phyloP scores from a whole-genome alignment of 2,888 invertebrate species.

The Chaetogeoica ovagalla region DNA sequence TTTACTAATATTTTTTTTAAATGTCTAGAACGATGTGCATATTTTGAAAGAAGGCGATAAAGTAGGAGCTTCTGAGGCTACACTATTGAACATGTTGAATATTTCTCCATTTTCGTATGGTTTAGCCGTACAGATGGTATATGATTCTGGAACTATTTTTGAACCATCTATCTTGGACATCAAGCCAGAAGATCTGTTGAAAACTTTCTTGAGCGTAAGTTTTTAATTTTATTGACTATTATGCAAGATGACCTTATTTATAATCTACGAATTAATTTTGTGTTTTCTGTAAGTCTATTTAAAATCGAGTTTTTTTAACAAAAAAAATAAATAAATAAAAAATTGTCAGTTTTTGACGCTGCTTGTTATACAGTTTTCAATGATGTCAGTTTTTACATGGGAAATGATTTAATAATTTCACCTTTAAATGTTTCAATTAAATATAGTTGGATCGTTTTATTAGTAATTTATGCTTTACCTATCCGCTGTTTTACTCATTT shows the following conservation, averaged over 20 bases:
- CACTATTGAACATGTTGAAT: constrained; percentile 98
- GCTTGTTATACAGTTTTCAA: neutral
- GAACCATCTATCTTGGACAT: constrained; percentile 97
- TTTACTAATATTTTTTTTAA: constrained; percentile 10
- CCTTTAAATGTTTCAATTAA: too few relatives aligned
- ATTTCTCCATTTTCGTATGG: constrained; percentile 99
- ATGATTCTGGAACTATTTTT: constrained; percentile 97
- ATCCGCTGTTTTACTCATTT: neutral
- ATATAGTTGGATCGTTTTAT: too few relatives aligned
- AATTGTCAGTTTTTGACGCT: too few relatives aligned
- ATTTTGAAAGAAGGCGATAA: constrained; percentile 93
- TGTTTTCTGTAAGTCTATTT: too few relatives aligned
- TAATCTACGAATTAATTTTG: too few relatives aligned
- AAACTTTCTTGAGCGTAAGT: constrained; percentile 76
- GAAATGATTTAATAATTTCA: too few relatives aligned
- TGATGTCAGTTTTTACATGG: too few relatives aligned
- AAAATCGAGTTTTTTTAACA: too few relatives aligned
- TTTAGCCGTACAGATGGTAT: constrained; percentile 92
- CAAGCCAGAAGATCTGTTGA: constrained; percentile 91
- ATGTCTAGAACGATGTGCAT: constrained; percentile 75
- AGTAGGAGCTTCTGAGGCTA: constrained; percentile 98
- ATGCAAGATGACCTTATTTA: too few relatives aligned
- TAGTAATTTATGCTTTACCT: too few relatives aligned
- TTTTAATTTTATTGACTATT: neutral
- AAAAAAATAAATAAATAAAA: too few relatives aligned